Base-by-base conservation (phyloP, 1,140 invertebrate genomes). In the Pomacea maculata region DNA sequence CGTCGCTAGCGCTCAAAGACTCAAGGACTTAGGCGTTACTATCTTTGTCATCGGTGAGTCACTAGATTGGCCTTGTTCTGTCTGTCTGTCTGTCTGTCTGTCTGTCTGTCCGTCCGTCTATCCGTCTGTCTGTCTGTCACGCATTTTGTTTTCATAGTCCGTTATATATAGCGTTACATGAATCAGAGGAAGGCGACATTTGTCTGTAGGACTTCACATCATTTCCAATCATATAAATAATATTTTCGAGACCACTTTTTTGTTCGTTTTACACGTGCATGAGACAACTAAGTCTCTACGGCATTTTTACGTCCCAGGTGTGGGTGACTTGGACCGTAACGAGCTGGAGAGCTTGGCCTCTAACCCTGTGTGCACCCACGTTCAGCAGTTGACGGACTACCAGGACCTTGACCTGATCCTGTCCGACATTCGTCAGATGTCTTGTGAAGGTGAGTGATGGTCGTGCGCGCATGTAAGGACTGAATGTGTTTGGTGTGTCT, bases 31-130 rank as follows among this genome's bases (percentile, higher is more conserved):
- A 34, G 85, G 87, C 6, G 86, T 88, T 52, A 88, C 70, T 15
- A 71, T 89, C 29, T 86, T 88, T 45, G 81, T 84, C 57, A 85
- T 89, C 80, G 88, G 88, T 74, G 83, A 74, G 45, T 70, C 57
- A 61, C 57, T 11, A 1, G 8, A 61, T 45, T 45, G 6, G 6
- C 34, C 34, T 45, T 45, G 34, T 45, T 45, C 34, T 45, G 34
- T 2, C 6, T 1, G 34, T 45, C 34, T 1, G 34, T 45, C 34
- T 1, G 34, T 45, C 34, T 45, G 34, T 45, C 34, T 45, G 34
- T 45, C 6, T 25, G 25, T 25, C 25, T 25, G 25, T 25, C 25
- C 0, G 25, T 25, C 25, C 1, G 34, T 2, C 6, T 1, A 1
- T 45, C 34, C 6, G 34, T 45, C 34, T 1, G 34, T 45, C 34